A percentile compares a stretch with the other conserved stretches of the same genome.
Conservation (phyloP, 1,140 invertebrate species). For the Bombus impatiens region DNA sequence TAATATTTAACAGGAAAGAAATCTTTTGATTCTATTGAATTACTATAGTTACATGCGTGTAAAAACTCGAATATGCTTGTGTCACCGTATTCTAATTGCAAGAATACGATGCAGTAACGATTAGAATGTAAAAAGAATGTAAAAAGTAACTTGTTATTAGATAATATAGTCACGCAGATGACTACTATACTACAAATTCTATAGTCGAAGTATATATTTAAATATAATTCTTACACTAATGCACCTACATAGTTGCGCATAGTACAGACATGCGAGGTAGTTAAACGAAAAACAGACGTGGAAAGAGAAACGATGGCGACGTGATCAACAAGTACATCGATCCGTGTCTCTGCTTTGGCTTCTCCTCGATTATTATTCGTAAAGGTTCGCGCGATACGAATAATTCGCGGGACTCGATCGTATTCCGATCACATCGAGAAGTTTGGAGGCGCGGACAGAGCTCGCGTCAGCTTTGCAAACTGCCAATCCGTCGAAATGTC, state of each 20-base stretch:
- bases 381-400: constrained; percentile 26
- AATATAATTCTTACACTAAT: not conserved
- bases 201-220: not conserved
- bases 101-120: too few species aligned
- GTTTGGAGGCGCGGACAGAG: constrained; percentile 32
- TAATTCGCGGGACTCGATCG: constrained; percentile 58
- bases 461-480: constrained; percentile 54
- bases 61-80: too few species aligned
- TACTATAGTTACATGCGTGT: too few species aligned
- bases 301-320: not conserved
- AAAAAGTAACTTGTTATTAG: too few species aligned
- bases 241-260: not conserved
- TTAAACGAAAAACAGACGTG: not conserved
- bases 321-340: constrained; percentile 26
- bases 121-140: too few species aligned
- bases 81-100: too few species aligned
- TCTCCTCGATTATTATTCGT: constrained; percentile 57
- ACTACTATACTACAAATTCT: not conserved
- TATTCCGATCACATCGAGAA: constrained; percentile 68
- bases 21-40: too few species aligned
- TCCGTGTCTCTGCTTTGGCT: not conserved
- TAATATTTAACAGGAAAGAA: too few species aligned
- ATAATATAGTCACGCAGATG: too few species aligned
- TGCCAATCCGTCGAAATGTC: constrained; percentile 60
- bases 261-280: not conserved